These are phyloP conservation scores for Epiperipatus broadwayi DNA, from an alignment of 2,888 invertebrate genomes.

Conservation along the genomic window DNA sequence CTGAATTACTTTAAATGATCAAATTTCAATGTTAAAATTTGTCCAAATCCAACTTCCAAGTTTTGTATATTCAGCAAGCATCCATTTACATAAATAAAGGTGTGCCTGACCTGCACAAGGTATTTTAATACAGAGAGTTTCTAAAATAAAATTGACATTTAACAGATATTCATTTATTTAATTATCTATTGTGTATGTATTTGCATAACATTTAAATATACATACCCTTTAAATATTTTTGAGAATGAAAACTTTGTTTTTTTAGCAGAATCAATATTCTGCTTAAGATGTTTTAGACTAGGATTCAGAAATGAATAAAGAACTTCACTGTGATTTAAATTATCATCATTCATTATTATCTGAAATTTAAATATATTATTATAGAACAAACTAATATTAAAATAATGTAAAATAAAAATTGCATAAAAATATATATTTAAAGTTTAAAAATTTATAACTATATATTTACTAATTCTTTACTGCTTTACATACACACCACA, in stretches of 20 bases:
- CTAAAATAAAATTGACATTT: background rate
- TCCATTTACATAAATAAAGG: no score
- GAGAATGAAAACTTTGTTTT: slow-evolving; percentile 69
- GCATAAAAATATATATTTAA: background rate
- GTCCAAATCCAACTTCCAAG: no score
- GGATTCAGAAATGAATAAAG: slow-evolving; percentile 78
- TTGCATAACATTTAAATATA: background rate
- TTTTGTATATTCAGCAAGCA: no score
- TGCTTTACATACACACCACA: no score
- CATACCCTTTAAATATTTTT: slow-evolving; percentile 59
- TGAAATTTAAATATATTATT: slow-evolving; percentile 29
- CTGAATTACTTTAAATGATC: no score
- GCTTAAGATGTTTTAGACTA: slow-evolving; percentile 69
- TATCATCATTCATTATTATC: slow-evolving; percentile 69
- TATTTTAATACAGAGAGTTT: no score
- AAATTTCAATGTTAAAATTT: no score
- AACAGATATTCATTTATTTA: slow-evolving; percentile 1
- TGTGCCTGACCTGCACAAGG: no score
- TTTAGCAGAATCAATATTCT: slow-evolving; percentile 45
- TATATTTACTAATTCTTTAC: no score
- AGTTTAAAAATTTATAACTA: no score
- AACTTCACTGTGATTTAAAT: slow-evolving; percentile 67
- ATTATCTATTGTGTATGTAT: no score
- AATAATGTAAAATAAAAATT: background rate
- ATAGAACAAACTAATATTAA: background rate